Evolutionary conservation across 2,888 invertebrate genomes (phyloP), one percentile per base, ranked within the genome.

Genomic region (Drosophila bunnanda): DNA sequence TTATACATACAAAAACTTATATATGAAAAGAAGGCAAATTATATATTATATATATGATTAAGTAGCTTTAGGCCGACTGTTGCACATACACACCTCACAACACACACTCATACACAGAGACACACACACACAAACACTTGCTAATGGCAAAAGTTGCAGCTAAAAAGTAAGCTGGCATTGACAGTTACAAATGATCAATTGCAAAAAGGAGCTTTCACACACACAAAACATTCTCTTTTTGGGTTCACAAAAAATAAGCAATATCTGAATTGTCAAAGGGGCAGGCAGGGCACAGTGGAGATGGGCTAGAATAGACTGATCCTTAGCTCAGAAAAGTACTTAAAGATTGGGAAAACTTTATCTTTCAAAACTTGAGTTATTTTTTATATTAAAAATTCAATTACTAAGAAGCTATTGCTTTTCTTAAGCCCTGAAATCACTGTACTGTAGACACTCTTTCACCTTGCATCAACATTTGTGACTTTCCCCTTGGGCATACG

Each of bases 51-150:
- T 71, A 60, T 78, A 75, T 72, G 68, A 67, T 82, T 82, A 85
- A 83, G 85, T 74, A 74, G 68, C 44, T 61, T 55, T 79, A 83
- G 82, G 70, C 74, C 66, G 81, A 82, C 85, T 83, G 82, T 82
- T 82, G 82, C 85, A 83, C 79, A 73, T 17, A 65, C 46, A 46
- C 28, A 25, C 13, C 13, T 55, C 38, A 56, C 36, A 34, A 55
- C 28, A 56, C 36, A 38, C 57, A 28, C 28, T 12, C 56, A 52
- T 39, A 38, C 38, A 25, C 3, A 25, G 25, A 2, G 4, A 25
- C 25, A 25, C 25, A 59, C 38, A 56, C 36, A 25, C 25, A 25
- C 25, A 59, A 32, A 56, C 36, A 38, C 54, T 32, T 44, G 65
- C 72, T 41, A 64, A 70, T 25, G 41, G 22, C 30, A 39, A 32